Evolutionary conservation across 1,140 invertebrate genomes (phyloP), one percentile per base, ranked within the genome.

Genomic region (Scaptodrosophila lebanonensis): DNA sequence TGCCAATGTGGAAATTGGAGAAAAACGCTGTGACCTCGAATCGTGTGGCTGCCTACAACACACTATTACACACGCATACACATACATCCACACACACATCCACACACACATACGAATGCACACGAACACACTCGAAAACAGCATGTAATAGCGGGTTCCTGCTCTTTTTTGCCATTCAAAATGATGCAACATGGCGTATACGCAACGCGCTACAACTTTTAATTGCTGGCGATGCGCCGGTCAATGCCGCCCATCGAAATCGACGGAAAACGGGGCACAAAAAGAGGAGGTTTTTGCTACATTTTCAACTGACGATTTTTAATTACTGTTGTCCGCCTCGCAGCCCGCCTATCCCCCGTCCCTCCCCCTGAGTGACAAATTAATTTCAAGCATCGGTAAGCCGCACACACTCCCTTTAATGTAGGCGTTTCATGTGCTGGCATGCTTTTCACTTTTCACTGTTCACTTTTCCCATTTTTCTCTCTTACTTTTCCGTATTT

Each of bases 261-360:
- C 47, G 30, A 13, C 0, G 8, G 9, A 15, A 49, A 35, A 30
- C 29, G 18, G 39, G 29, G 2, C 5, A 9, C 9, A 38, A 30
- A 47, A 25, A 29, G 16, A 43, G 13, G 38, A 42, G 32, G 47
- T 54, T 43, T 45, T 45, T 38, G 22, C 47, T 44, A 18, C 15
- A 20, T 27, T 32, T 32, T 54, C 7, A 33, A 29, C 15, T 52
- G 73, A 33, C 35, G 65, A 52, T 42, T 79, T 79, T 79, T 79
- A 82, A 79, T 79, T 79, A 82, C 75, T 57, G 59, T 36, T 66
- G 65, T 57, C 40, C 50, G 42, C 60, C 48, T 32, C 40, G 39
- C 54, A 49, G 33, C 17, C 44, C 25, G 12, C 60, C 33, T 48
- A 48, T 47, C 25, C 62, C 25, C 12, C 11, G 9, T 17, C 22